Evolutionary conservation across 1,140 invertebrate species (phyloP).

Genomic region (Ceratoteleas bidentatus): DNA sequence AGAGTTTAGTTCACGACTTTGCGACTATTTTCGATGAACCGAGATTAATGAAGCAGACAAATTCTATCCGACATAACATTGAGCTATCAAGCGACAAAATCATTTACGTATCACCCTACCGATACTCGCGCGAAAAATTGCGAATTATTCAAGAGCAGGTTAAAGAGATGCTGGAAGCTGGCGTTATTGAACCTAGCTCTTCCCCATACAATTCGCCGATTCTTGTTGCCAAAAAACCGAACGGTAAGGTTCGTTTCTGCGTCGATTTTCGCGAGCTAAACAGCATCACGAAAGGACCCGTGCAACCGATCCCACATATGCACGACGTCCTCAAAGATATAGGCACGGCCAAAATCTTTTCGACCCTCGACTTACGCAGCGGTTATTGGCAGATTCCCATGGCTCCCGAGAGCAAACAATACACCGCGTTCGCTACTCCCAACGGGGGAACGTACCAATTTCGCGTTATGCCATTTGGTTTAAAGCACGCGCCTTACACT

Average conservation of each 20-base stretch:
- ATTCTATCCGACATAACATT: conserved; percentile 14
- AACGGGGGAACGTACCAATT: neutral
- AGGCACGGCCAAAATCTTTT: no score
- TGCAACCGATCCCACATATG: neutral
- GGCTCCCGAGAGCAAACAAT: neutral
- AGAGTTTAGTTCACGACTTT: neutral
- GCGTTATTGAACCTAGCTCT: neutral
- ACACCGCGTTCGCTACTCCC: neutral
- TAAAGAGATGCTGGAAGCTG: neutral
- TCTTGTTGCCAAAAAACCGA: neutral
- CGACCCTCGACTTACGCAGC: no score
- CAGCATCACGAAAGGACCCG: neutral
- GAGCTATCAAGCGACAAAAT: neutral
- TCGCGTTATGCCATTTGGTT: neutral
- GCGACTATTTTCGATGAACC: conserved; percentile 4
- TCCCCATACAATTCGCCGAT: no score
- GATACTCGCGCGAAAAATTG: neutral
- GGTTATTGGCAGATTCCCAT: neutral
- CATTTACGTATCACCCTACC: neutral
- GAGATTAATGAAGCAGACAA: conserved; percentile 25
- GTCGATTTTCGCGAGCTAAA: neutral
- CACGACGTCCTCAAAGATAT: neutral
- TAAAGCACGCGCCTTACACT: neutral
- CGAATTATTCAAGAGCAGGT: neutral
- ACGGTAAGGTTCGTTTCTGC: neutral